phyloP scores from a whole-genome alignment of 2,888 invertebrate genomes.

The Reticulitermes lucifugus region DNA sequence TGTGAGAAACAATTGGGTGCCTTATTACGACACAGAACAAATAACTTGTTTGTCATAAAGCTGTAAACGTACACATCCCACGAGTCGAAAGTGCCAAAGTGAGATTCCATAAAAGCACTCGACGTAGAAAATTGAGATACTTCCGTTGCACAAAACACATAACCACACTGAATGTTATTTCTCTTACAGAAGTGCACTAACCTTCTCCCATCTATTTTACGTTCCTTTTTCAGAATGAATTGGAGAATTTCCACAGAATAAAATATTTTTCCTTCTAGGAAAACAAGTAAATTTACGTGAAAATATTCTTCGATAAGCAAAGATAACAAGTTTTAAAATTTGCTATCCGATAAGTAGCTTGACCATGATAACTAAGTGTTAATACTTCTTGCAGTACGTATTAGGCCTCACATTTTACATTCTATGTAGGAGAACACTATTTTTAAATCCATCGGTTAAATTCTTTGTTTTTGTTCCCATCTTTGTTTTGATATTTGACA shows the following conservation, averaged over 20 bases:
- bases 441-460: no score
- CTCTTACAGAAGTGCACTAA: neutral
- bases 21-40: no score
- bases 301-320: neutral
- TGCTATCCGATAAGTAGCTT: no score
- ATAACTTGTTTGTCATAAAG: neutral
- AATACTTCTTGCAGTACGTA: no score
- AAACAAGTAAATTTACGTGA: neutral
- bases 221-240: neutral
- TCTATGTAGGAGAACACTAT: no score
- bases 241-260: neutral
- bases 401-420: no score
- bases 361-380: no score
- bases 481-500: no score
- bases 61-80: neutral
- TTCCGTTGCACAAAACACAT: neutral
- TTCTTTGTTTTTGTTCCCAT: no score
- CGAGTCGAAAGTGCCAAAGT: neutral
- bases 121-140: neutral
- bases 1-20: no score
- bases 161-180: neutral
- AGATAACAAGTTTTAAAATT: neutral
- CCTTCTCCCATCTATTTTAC: neutral
- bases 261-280: neutral
- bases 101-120: neutral